Conservation (phyloP, 2,888 invertebrate species). For the Pantelozetes paolii region DNA sequence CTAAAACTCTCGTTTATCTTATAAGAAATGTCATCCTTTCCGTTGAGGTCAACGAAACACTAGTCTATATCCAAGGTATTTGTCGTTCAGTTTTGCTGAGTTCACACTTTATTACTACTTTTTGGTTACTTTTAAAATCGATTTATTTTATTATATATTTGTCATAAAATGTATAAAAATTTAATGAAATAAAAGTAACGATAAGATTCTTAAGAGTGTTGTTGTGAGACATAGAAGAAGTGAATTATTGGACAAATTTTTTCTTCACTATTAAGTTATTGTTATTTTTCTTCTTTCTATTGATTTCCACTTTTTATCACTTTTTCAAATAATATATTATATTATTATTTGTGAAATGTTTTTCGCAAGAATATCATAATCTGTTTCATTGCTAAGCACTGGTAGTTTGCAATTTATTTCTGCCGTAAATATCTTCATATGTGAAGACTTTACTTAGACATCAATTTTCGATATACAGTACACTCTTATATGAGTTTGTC, state of each 20-base stretch:
- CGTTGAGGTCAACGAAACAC: not conserved
- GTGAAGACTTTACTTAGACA: not conserved
- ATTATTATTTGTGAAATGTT: not conserved
- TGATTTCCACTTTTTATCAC: not conserved
- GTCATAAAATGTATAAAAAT: not conserved
- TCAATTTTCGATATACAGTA: not conserved
- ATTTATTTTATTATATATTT: slow-evolving; percentile 17
- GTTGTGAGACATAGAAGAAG: not conserved
- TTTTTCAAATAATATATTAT: not conserved
- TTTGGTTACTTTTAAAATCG: not conserved
- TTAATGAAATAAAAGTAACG: slow-evolving; percentile 19
- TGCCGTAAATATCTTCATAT: not conserved
- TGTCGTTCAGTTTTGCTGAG: not conserved
- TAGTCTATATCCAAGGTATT: not conserved
- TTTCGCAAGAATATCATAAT: not conserved
- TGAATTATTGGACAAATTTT: slow-evolving; percentile 28
- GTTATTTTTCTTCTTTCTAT: not conserved
- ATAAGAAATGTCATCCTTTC: not conserved
- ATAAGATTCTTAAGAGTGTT: not conserved
- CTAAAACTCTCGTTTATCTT: not conserved
- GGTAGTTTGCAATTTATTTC: not conserved
- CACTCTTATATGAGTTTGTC: not conserved
- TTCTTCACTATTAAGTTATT: not conserved
- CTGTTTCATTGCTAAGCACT: not conserved
- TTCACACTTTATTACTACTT: not conserved